A percentile compares a stretch with the other conserved stretches of the same genome.
Conservation (phyloP, 2,888 invertebrate genomes). For the Cecidostiba fungosa region DNA sequence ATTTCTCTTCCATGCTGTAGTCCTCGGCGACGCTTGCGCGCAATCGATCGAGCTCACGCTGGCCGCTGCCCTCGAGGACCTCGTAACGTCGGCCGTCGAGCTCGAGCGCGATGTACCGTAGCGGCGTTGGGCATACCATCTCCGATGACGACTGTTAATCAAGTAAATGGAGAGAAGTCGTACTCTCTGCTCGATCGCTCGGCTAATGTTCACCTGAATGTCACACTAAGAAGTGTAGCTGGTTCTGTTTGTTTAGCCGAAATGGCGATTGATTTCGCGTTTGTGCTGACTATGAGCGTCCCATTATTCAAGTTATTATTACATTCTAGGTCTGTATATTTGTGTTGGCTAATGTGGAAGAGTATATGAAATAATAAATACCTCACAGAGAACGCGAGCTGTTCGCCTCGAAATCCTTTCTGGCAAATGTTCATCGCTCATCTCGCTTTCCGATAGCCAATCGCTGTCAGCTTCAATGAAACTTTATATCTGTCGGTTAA, state of each 20-base stretch:
- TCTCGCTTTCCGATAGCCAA: slow-evolving; percentile 4
- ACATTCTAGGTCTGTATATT: background rate
- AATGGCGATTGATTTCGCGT: no score
- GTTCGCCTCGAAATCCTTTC: background rate
- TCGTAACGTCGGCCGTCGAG: slow-evolving; percentile 71
- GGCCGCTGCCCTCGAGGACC: slow-evolving; percentile 69
- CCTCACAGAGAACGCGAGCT: background rate
- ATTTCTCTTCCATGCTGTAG: slow-evolving; percentile 74
- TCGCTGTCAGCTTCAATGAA: slow-evolving; percentile 45
- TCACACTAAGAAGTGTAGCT: no score
- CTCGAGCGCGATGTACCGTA: slow-evolving; percentile 45
- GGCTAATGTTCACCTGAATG: background rate
- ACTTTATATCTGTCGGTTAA: slow-evolving; percentile 50
- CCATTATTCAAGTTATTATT: background rate
- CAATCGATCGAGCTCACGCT: slow-evolving; percentile 73
- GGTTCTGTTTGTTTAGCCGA: background rate
- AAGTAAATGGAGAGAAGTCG: slow-evolving; percentile 4
- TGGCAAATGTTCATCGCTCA: background rate
- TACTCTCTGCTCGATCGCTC: background rate
- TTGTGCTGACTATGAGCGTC: no score
- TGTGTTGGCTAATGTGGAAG: background rate
- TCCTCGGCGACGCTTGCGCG: slow-evolving; percentile 73
- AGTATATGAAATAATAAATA: background rate
- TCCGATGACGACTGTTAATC: slow-evolving; percentile 5
- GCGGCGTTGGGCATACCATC: background rate